A percentile compares a stretch with the other conserved stretches of the same genome.
Evolutionary conservation across 2,797 vertebrate genomes (phyloP).

Genomic region (Gobionotothen gibberifrons): DNA sequence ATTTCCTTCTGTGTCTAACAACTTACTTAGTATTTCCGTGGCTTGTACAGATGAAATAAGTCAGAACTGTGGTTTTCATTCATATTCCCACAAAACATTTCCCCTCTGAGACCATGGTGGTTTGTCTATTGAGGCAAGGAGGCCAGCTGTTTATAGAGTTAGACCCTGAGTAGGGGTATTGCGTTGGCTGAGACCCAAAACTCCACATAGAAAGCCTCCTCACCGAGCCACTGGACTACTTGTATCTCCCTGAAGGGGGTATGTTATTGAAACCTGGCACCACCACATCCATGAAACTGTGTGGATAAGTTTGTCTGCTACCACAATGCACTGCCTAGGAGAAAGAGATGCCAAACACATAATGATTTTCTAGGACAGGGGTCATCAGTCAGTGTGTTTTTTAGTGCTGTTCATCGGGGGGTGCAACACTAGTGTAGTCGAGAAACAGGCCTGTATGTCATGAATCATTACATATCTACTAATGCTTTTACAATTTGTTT

Average conservation of each 20-base stretch:
- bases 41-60: neutral
- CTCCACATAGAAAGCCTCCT: constrained; percentile 42
- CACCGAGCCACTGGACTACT: constrained; percentile 32
- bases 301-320: constrained; percentile 25
- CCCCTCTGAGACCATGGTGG: neutral
- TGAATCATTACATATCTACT: neutral
- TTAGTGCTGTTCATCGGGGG: neutral
- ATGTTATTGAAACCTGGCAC: constrained; percentile 48
- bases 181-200: constrained; percentile 46
- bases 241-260: constrained; percentile 41
- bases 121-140: constrained; percentile 17
- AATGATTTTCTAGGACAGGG: constrained; percentile 14
- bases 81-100: constrained; percentile 7
- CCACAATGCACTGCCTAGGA: neutral
- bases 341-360: constrained; percentile 14
- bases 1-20: neutral
- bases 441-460: constrained; percentile 1
- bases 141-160: constrained; percentile 34
- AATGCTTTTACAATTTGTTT: neutral
- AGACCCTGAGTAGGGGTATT: constrained; percentile 23
- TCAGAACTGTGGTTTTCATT: constrained; percentile 6
- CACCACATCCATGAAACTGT: constrained; percentile 27
- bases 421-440: neutral
- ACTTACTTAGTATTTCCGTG: neutral
- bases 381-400: neutral